Evolutionary conservation across 2,113 vertebrate genomes (phyloP), one percentile per base, ranked within the genome.

Genomic region (Anarhynchus alexandrinus): DNA sequence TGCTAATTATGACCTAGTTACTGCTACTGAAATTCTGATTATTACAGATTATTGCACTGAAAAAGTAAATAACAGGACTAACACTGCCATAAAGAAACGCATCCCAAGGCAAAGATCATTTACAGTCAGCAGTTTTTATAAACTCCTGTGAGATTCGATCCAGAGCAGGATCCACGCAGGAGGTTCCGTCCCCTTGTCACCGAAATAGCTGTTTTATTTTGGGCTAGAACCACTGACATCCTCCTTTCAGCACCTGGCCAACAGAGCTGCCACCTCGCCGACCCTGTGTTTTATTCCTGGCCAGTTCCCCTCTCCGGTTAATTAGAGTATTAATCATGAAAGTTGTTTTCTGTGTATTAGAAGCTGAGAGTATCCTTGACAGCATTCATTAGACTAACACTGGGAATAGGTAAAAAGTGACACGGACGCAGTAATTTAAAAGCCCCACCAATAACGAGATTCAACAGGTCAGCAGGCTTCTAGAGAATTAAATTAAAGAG

Each of bases 81-180:
- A 42, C 32, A 25, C 1, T 42, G 23, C 45, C 12, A 3, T 6
- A 32, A 62, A 64, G 45, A 70, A 73, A 64, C 1, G 1, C 9
- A 82, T 13, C 57, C 62, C 70, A 52, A 38, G 38, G 79, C 12
- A 65, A 32, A 82, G 70, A 67, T 42, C 45, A 54, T 49, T 71
- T 16, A 29, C 52, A 17, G 12, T 4, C 21, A 8, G 5, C 3
- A 2, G 25, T 32, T n/a, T 18, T 8, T 4, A 40, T 15, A 17
- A 30, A 19, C 12, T 67, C 32, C 34, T 1, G 2, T 4, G 61
- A 64, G 88, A 51, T 1, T n/a, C 1, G 1, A 59, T 9, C 13
- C 58, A 54, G 42, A 58, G 0, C 70, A 51, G 64, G 72, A 47
- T 29, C 87, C 57, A 19, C 2, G 19, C 30, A n/a, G 82, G 76